phyloP scores from a whole-genome alignment of 2,888 invertebrate genomes.

The Fragum whitleyi region DNA sequence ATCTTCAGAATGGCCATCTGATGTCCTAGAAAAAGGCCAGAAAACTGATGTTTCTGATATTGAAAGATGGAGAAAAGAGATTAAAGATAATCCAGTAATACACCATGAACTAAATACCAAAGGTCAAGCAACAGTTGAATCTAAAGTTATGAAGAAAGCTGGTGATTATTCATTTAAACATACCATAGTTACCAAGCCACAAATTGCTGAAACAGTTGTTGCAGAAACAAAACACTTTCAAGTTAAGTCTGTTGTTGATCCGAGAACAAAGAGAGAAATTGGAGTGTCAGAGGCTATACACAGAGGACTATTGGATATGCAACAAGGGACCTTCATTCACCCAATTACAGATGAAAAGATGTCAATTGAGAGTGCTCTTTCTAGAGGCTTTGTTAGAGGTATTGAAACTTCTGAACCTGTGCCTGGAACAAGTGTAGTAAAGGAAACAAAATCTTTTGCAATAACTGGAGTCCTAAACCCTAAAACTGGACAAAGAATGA shows the following conservation, averaged over 20 bases:
- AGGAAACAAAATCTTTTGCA: conserved; percentile 91
- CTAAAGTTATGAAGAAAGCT: conserved; percentile 71
- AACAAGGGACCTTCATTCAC: conserved; percentile 87
- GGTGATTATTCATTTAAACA: conserved; percentile 77
- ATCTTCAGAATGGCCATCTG: conserved; percentile 75
- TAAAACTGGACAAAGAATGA: conserved; percentile 93
- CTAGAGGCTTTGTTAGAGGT: conserved; percentile 91
- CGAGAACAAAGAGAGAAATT: conserved; percentile 84
- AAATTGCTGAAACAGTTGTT: conserved; percentile 75
- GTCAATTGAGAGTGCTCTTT: conserved; percentile 92
- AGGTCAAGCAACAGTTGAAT: conserved; percentile 71
- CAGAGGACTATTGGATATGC: conserved; percentile 93
- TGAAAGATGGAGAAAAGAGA: conserved; percentile 60
- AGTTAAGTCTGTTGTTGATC: conserved; percentile 83
- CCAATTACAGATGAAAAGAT: conserved; percentile 92
- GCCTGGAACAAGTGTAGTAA: conserved; percentile 88
- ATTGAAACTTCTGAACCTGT: conserved; percentile 93
- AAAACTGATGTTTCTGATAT: conserved; percentile 40
- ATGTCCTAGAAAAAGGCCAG: not conserved
- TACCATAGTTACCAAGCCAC: conserved; percentile 78
- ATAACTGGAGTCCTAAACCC: conserved; percentile 93
- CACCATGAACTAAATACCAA: conserved; percentile 53
- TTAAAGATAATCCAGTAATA: conserved; percentile 55
- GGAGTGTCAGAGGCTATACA: conserved; percentile 90
- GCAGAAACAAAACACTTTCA: conserved; percentile 79